Evolutionary conservation across 1,140 invertebrate species (phyloP).

Genomic region (Thaumetopoea pityocampa): DNA sequence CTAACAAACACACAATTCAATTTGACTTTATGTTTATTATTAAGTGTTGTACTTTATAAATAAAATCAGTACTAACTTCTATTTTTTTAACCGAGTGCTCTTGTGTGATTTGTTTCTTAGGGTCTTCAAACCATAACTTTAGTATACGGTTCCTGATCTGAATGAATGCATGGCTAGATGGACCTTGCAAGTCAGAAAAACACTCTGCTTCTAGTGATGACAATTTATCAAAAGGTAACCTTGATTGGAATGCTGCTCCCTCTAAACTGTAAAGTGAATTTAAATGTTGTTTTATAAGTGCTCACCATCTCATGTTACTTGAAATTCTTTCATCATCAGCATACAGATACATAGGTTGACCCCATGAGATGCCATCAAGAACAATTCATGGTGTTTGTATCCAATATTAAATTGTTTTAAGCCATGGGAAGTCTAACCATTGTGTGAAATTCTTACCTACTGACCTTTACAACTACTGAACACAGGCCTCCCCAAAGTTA

Average conservation of each 20-base stretch:
- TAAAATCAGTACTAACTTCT: conserved; percentile 74
- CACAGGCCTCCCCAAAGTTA: no score
- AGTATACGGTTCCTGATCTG: conserved; percentile 95
- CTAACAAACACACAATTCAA: neutral
- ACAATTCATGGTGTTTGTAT: no score
- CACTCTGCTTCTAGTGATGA: conserved; percentile 94
- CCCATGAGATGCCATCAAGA: no score
- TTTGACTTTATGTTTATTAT: no score
- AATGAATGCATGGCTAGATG: conserved; percentile 92
- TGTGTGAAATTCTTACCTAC: no score
- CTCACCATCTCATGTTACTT: neutral
- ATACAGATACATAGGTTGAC: no score
- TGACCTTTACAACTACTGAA: no score
- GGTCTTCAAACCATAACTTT: conserved; percentile 98
- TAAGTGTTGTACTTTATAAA: no score
- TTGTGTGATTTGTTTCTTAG: conserved; percentile 92
- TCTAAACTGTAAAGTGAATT: conserved; percentile 81
- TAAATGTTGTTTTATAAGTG: neutral
- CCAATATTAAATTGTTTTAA: no score
- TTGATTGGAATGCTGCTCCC: conserved; percentile 94
- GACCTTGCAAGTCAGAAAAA: conserved; percentile 92
- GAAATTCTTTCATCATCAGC: no score
- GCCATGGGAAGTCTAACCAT: no score
- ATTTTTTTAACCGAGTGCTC: conserved; percentile 89
- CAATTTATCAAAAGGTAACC: conserved; percentile 96